phyloP scores from a whole-genome alignment of 2,797 vertebrate species.

The Cercopithecus hamlyni region DNA sequence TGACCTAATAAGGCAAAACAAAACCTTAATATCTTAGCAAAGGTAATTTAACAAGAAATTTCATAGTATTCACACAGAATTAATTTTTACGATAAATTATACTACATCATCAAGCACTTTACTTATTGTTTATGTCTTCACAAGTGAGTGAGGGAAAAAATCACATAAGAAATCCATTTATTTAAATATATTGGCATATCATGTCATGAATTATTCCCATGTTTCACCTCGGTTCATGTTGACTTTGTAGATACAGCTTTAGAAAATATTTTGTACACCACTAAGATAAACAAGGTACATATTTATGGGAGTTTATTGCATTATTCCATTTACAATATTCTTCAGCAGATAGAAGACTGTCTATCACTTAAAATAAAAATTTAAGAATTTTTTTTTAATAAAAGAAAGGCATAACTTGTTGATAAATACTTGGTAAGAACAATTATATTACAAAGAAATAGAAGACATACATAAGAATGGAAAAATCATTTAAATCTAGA shows the following conservation, averaged over 20 bases:
- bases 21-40: background rate
- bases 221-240: background rate
- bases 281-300: background rate
- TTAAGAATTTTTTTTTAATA: background rate
- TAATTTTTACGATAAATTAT: background rate
- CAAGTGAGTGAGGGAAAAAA: background rate
- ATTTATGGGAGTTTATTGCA: background rate
- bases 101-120: background rate
- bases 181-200: background rate
- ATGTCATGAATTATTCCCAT: background rate
- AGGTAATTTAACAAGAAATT: background rate
- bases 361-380: conserved; percentile 22
- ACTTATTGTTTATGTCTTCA: background rate
- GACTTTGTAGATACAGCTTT: background rate
- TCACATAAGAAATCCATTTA: background rate
- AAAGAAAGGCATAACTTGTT: background rate
- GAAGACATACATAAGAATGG: background rate
- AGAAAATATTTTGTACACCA: conserved; percentile 1
- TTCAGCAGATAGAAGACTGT: background rate
- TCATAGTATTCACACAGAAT: background rate
- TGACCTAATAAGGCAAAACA: background rate
- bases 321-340: background rate
- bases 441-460: conserved; percentile 3
- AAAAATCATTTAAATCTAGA: conserved; percentile 4
- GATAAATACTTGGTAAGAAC: background rate